Percentiles rank a stretch among this genome's conserved stretches.
Conservation (phyloP, 2,797 vertebrate genomes). For the Harpagifer antarcticus region DNA sequence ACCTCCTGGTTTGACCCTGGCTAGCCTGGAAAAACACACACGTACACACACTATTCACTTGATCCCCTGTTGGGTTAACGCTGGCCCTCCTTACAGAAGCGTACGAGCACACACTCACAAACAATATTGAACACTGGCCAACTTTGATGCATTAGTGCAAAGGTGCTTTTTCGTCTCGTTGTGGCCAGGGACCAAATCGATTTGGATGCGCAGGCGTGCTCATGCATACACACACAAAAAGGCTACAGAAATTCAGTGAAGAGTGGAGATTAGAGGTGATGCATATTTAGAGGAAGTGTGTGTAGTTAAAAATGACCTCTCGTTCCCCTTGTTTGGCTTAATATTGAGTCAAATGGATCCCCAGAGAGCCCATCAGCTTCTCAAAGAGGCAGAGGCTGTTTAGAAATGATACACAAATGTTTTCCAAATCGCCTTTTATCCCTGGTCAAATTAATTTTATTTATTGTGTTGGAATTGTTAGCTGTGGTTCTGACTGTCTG, state of each 20-base stretch:
- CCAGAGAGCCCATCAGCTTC: neutral
- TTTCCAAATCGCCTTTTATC: conserved; percentile 1
- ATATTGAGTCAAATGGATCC: neutral
- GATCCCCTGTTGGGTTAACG: conserved; percentile 36
- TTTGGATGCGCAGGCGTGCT: conserved; percentile 13
- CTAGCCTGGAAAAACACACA: neutral
- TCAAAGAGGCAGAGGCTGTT: neutral
- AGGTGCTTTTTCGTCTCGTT: conserved; percentile 33
- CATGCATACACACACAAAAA: neutral
- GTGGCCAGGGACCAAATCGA: conserved; percentile 23
- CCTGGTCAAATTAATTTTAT: neutral
- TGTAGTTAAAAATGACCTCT: conserved; percentile 4
- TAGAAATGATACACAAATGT: neutral
- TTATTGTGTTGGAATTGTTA: conserved; percentile 13
- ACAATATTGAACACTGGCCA: conserved; percentile 26
- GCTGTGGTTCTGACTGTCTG: conserved; percentile 27
- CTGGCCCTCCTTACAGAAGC: conserved; percentile 8
- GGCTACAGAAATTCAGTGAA: neutral
- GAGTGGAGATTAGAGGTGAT: conserved; percentile 10
- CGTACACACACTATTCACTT: conserved; percentile 12
- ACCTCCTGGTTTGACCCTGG: conserved; percentile 44
- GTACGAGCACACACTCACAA: conserved; percentile 17
- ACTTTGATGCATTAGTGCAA: conserved; percentile 50
- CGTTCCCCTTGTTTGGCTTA: neutral
- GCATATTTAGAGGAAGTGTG: neutral